These are phyloP conservation scores for Agrenia bidenticulata DNA, from an alignment of 2,888 invertebrate genomes.

Conservation along the genomic window DNA sequence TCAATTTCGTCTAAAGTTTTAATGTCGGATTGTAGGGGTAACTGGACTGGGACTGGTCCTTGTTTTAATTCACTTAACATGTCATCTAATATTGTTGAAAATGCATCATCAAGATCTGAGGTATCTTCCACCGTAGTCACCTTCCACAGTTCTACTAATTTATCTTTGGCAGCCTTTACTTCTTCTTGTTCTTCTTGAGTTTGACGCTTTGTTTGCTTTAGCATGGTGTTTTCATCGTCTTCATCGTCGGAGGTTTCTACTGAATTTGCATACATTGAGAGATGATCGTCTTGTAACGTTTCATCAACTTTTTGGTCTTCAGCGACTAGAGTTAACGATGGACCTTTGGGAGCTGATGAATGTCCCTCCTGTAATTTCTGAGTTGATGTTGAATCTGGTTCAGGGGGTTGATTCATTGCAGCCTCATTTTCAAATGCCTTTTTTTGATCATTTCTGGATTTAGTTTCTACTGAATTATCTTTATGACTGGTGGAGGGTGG, in stretches of 20 bases:
- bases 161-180: slow-evolving; percentile 25
- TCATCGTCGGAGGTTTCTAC: not conserved
- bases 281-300: slow-evolving; percentile 24
- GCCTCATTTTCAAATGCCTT: too few species aligned
- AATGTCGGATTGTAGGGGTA: too few species aligned
- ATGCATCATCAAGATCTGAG: not conserved
- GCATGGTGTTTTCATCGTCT: slow-evolving; percentile 4
- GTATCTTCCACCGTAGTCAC: not conserved
- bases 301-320: slow-evolving; percentile 18
- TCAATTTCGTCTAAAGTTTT: not conserved
- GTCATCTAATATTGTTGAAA: slow-evolving; percentile 8
- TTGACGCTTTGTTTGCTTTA: slow-evolving; percentile 7
- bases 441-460: too few species aligned
- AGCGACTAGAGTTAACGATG: too few species aligned
- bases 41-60: not conserved
- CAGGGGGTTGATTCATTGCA: too few species aligned
- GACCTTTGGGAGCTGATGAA: too few species aligned
- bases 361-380: too few species aligned
- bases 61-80: slow-evolving; percentile 3
- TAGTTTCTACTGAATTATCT: too few species aligned
- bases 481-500: too few species aligned
- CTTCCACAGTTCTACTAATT: slow-evolving; percentile 7
- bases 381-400: too few species aligned
- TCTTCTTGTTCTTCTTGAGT: slow-evolving; percentile 14
- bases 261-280: slow-evolving; percentile 10